Evolutionary conservation across 2,797 vertebrate species (phyloP), one percentile per base, ranked within the genome.

Genomic region (Sebastes taczanowskii): DNA sequence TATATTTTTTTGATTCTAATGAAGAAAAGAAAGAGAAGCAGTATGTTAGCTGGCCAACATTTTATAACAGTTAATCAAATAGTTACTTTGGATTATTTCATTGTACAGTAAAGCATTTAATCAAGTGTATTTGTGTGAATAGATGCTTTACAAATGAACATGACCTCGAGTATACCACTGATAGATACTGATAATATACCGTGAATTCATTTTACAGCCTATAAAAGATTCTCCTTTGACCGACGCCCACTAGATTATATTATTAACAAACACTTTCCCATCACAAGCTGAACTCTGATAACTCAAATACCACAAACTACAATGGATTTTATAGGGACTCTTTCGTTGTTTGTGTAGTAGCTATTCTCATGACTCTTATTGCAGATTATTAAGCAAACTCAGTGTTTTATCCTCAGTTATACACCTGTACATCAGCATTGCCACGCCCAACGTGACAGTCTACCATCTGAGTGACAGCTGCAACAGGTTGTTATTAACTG

Each of bases 1-100:
- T 91, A 81, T 94, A 96, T 38, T 94, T 95, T 85, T 94, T 96
- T 86, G 94, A 96, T 46, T 92, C 94, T 91, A 93, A 80, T n/a
- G 72, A 71, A 65, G 22, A 70, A 35, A 25, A 68, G 3, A n/a
- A 63, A 67, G 30, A 74, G 2, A 68, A 22, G n/a, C 34, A 35
- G 22, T 11, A 23, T 4, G 20, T 81, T 25, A 61, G 22, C 11
- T 18, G 2, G 6, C 1, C 6, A 35, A 32, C 8, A 46, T 49
- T 42, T 66, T 2, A 71, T 18, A 78, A 22, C 11, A 64, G 6
- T 35, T 18, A 63, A 67, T 30, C 32, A 64, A 27, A 73, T 13
- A 38, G 18, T 59, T 27, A 35, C 25, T 10, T 22, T 71, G 42
- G 16, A 18, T 18, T 46, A 46, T 78, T 61, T 68, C 7, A 49